phyloP scores from a whole-genome alignment of 2,797 vertebrate species.

The Acanthurus lineatus region DNA sequence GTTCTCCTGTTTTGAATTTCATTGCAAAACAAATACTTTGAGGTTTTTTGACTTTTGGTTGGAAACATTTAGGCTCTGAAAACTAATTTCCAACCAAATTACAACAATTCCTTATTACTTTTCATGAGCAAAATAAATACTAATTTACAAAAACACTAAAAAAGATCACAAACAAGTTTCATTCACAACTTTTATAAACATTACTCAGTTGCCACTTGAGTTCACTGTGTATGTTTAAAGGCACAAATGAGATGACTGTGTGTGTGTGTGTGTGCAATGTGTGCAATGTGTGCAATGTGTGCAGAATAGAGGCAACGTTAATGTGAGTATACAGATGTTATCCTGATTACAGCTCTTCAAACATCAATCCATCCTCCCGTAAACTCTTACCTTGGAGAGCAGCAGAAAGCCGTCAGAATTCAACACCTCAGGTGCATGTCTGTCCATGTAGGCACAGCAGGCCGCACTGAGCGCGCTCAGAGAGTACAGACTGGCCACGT shows the following conservation, averaged over 20 bases:
- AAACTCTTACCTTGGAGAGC: slow-evolving; percentile 91
- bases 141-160: not conserved
- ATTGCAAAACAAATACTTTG: not conserved
- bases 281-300: not conserved
- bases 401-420: slow-evolving; percentile 93
- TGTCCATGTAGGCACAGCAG: slow-evolving; percentile 97
- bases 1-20: not conserved
- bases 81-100: not conserved
- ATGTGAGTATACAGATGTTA: not conserved
- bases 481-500: slow-evolving; percentile 96
- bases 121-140: not conserved
- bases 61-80: not conserved
- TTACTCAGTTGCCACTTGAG: slow-evolving; percentile 1
- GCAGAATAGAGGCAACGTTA: not conserved
- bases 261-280: too few relatives aligned
- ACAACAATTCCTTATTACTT: not conserved
- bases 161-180: too few relatives aligned
- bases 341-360: not conserved
- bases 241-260: not conserved
- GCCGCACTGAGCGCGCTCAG: slow-evolving; percentile 91
- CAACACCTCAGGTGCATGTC: slow-evolving; percentile 94
- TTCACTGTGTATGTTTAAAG: slow-evolving; percentile 1
- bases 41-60: not conserved
- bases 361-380: not conserved
- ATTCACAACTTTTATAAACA: too few relatives aligned